Base-by-base conservation (phyloP, 2,797 vertebrate genomes). In the Serranus cabrilla region DNA sequence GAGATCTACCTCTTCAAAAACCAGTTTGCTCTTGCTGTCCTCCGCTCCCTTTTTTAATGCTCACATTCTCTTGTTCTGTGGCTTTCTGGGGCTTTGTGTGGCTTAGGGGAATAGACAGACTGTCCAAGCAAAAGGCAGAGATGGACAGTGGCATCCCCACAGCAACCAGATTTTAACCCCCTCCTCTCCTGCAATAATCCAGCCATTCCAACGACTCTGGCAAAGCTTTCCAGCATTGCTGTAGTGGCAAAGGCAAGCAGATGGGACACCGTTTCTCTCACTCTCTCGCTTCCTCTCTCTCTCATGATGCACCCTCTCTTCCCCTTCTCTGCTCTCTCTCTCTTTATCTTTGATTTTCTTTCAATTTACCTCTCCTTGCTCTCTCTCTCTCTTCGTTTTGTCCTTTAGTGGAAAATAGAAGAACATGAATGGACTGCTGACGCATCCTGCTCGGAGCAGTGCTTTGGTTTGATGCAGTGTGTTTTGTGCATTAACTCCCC, bases 371-470 rank as follows among this genome's bases (percentile, higher is more conserved):
- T 81, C 89, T 93, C 92, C 17, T 66, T 59, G 31, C 60, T 58
- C 39, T 57, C 93, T 94, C 89, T 89, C 92, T 90, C 90, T 89
- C 93, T 94, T 94, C 89, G 91, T 95, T 95, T 96, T 96, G 93
- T 96, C 95, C 96, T 96, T 96, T 95, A 94, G 92, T 94, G 87
- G 85, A 92, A 88, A 82, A 95, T 46, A 76, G 56, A 76, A 78
- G 77, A 87, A 94, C 94, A 96, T 95, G 96, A 94, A 95, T 95
- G 95, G 93, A 96, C 93, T 95, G 94, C 96, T 97, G 96, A 96
- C 96, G 95, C 96, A 96, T 96, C 92, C 92, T 87, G 91, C 93
- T 94, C 84, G 81, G 93, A 95, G 94, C 94, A 90, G 91, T 95
- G 95, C 94, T 94, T 95, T 93, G 92, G 94, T 94, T 95, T 95